These are phyloP conservation scores for Lophochroa leadbeateri DNA, from an alignment of 2,113 vertebrate genomes.

Conservation along the genomic window DNA sequence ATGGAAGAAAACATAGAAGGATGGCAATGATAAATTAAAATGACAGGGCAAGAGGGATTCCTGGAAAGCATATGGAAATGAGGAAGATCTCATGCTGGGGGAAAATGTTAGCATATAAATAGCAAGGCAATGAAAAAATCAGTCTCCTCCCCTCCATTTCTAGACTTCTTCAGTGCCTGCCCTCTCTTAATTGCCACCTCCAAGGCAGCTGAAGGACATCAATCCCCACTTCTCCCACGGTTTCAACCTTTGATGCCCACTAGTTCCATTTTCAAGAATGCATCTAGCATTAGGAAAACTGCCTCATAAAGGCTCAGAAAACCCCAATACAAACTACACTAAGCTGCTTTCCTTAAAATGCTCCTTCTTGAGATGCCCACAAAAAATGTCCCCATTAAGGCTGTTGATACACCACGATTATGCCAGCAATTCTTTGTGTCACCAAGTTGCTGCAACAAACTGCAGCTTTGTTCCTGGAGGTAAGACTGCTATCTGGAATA, in stretches of 20 bases:
- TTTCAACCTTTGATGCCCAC: neutral
- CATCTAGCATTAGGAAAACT: neutral
- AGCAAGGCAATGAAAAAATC: conserved; percentile 18
- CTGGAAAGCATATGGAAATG: conserved; percentile 42
- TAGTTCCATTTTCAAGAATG: neutral
- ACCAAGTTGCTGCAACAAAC: neutral
- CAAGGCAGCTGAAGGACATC: neutral
- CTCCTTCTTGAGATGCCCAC: neutral
- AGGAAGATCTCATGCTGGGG: conserved; percentile 21
- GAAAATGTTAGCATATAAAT: neutral
- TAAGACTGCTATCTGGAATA: neutral
- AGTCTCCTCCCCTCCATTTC: neutral
- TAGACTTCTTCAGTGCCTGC: neutral
- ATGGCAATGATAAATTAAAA: conserved; percentile 20
- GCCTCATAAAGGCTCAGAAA: neutral
- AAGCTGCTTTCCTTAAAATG: neutral
- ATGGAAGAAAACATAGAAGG: neutral
- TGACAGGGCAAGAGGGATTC: conserved; percentile 14
- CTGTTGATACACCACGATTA: neutral
- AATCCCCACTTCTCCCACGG: neutral
- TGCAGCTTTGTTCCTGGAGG: neutral
- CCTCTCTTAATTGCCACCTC: neutral
- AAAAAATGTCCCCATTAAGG: neutral
- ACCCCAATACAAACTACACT: neutral
- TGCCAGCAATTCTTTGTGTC: neutral